Base-by-base conservation (phyloP, 2,113 vertebrate genomes). In the Pollachius pollachius region DNA sequence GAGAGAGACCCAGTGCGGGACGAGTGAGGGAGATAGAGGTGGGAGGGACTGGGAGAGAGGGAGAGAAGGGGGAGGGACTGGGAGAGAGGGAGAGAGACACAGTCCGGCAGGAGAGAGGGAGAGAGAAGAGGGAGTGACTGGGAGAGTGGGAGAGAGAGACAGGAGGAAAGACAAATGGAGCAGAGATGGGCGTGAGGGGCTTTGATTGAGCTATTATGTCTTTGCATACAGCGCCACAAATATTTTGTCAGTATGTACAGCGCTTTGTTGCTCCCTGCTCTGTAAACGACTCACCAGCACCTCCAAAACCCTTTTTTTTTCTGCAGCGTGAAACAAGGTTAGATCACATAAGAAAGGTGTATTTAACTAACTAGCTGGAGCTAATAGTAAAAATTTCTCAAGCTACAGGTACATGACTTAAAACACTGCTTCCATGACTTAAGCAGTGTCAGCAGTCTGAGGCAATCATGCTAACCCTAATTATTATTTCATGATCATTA, bases 171-270 rank as follows among this genome's bases (percentile, higher is more conserved):
- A 83, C 41, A 87, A 87, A 67, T 90, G 84, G 87, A 83, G 83
- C 84, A 89, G 79, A 83, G 79, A 86, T 85, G 82, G 59, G 83
- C 80, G 70, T 72, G 68, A 73, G 79, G 73, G 52, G 80, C 52
- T 37, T 68, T 71, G 75, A 25, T 19, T 65, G 58, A 60, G 17
- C 78, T 66, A 82, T 85, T 88, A 82, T 85, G 72, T 71, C 68
- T 72, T 68, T n/a, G 15, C 37, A 83, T 83, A 88, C 88, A 88
- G 85, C 79, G 72, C 34, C 73, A 67, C 78, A 87, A 88, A 86
- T 85, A 87, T 89, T 87, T 84, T 72, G 62, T 73, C 78, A 78
- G 77, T 86, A 88, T 85, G 65, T 52, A 21, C 79, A 72, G 64
- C 76, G 2, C 54, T 4, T 73, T 69, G 65, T 81, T 69, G 7